These are phyloP conservation scores for Leptodactylus fuscus DNA, from an alignment of 2,113 vertebrate species.

Conservation along the genomic window DNA sequence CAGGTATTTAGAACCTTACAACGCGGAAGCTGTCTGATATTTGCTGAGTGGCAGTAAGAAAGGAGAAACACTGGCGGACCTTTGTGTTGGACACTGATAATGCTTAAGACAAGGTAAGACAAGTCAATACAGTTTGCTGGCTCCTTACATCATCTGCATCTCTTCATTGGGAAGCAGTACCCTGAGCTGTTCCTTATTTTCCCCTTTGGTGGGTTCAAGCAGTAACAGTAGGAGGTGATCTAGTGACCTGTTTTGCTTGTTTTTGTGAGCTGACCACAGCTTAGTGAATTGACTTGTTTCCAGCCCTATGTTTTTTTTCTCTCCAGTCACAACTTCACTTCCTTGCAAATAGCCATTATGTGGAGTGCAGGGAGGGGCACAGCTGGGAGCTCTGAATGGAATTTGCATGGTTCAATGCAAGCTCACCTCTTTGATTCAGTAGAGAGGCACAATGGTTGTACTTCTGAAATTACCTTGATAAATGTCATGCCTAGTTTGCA, in stretches of 20 bases:
- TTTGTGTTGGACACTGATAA: neutral
- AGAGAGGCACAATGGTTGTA: neutral
- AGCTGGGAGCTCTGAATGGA: neutral
- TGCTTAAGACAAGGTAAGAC: constrained; percentile 35
- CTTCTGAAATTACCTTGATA: neutral
- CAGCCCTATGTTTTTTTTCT: neutral
- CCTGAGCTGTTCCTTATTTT: neutral
- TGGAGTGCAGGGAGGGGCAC: constrained; percentile 32
- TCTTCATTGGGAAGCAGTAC: too few relatives aligned
- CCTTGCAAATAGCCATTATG: constrained; percentile 36
- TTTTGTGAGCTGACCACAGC: neutral
- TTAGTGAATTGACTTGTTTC: neutral
- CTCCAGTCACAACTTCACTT: neutral
- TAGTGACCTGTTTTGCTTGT: neutral
- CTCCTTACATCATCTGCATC: too few relatives aligned
- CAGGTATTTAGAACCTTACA: constrained; percentile 33
- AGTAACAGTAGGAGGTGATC: neutral
- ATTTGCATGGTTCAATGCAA: constrained; percentile 37
- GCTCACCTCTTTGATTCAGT: neutral
- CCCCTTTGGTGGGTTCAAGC: neutral
- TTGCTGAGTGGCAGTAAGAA: constrained; percentile 11
- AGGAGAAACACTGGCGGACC: neutral
- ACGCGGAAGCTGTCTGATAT: constrained; percentile 31
- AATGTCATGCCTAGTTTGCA: neutral
- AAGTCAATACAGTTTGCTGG: neutral